These are phyloP conservation scores for Leptoclinus maculatus DNA, from an alignment of 2,797 vertebrate species.

Conservation along the genomic window DNA sequence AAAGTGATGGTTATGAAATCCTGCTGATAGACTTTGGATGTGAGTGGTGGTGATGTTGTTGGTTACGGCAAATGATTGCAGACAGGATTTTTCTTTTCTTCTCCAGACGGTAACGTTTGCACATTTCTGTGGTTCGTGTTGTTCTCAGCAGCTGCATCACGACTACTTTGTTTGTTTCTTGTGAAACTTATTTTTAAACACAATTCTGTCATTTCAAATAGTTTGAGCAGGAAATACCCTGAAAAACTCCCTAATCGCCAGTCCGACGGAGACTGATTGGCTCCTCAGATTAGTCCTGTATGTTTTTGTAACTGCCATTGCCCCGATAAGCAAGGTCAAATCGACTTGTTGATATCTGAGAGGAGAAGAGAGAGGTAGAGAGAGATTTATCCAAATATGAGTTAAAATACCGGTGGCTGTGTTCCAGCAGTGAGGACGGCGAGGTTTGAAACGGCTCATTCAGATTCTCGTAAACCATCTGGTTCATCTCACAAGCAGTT, in stretches of 20 bases:
- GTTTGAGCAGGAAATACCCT: slow-evolving; percentile 6
- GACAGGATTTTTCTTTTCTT: slow-evolving; percentile 12
- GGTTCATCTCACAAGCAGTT: slow-evolving; percentile 54
- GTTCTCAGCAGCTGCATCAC: slow-evolving; percentile 35
- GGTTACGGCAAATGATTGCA: slow-evolving; percentile 22
- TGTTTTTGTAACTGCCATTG: slow-evolving; percentile 3
- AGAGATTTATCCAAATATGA: slow-evolving; percentile 24
- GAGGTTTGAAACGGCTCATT: slow-evolving; percentile 15
- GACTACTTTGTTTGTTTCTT: slow-evolving; percentile 11
- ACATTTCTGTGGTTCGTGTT: slow-evolving; percentile 11
- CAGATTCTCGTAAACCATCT: slow-evolving; percentile 55
- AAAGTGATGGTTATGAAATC: slow-evolving; percentile 41
- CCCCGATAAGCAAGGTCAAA: slow-evolving; percentile 9
- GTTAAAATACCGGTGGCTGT: slow-evolving; percentile 36
- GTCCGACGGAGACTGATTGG: neutral
- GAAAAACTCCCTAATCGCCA: neutral
- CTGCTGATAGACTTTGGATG: slow-evolving; percentile 29
- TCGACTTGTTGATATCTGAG: slow-evolving; percentile 14
- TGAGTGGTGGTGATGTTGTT: slow-evolving; percentile 11
- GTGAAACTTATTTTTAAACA: slow-evolving; percentile 11
- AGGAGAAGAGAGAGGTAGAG: neutral
- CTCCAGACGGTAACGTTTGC: slow-evolving; percentile 6
- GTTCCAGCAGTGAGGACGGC: slow-evolving; percentile 22
- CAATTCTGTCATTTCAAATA: slow-evolving; percentile 28
- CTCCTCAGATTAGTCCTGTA: slow-evolving; percentile 7